Evolutionary conservation across 2,113 vertebrate species (phyloP).

Genomic region (Oreochromis tanganicae): DNA sequence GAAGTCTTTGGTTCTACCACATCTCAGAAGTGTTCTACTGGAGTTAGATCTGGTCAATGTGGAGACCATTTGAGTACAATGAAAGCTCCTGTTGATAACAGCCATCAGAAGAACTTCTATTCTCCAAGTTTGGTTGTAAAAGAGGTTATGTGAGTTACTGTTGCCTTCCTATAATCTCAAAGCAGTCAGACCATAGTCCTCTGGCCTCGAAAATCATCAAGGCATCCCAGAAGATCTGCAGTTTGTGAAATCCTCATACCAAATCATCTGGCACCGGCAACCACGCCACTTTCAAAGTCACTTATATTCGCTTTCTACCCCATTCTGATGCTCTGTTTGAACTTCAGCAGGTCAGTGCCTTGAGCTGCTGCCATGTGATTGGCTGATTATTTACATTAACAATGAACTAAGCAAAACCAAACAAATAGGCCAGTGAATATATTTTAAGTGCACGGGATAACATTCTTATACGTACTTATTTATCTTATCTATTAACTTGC

Average conservation of each 20-base stretch:
- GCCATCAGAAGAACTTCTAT: neutral
- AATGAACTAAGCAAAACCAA: neutral
- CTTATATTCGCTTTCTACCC: neutral
- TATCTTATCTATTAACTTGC: neutral
- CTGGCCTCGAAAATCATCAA: neutral
- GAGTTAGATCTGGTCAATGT: neutral
- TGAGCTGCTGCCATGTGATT: neutral
- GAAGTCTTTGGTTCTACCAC: neutral
- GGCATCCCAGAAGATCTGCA: neutral
- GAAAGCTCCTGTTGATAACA: neutral
- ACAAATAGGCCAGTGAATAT: neutral
- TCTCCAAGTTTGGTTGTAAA: neutral
- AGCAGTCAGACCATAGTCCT: neutral
- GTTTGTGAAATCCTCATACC: neutral
- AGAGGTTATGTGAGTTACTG: neutral
- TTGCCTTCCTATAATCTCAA: neutral
- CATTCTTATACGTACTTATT: neutral
- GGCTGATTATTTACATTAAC: neutral
- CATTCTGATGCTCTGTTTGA: neutral
- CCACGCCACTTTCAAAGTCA: neutral
- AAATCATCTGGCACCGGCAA: neutral
- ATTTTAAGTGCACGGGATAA: neutral
- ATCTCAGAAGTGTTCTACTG: neutral
- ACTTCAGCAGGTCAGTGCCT: neutral
- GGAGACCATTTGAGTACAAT: neutral